Percentiles rank a stretch among this genome's conserved stretches.
These are phyloP conservation scores for Thalassophryne amazonica DNA, from an alignment of 2,797 vertebrate species.

Conservation along the genomic window DNA sequence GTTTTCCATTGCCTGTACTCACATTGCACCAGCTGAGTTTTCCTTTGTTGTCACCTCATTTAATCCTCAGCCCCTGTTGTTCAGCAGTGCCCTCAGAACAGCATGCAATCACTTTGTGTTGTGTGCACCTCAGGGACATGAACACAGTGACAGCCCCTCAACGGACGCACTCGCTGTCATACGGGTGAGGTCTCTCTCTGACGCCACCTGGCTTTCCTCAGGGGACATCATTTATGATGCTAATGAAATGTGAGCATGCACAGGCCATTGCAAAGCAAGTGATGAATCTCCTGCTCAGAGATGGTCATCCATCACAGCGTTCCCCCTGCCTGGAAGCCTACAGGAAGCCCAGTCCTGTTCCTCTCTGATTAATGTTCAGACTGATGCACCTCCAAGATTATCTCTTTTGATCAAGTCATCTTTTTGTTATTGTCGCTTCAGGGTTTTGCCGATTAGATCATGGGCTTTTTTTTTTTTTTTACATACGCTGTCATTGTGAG, in stretches of 20 bases:
- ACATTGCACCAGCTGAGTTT: constrained; percentile 24
- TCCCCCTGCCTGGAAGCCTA: constrained; percentile 14
- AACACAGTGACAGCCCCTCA: constrained; percentile 30
- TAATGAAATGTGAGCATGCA: constrained; percentile 67
- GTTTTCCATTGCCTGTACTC: neutral
- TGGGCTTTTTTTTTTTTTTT: constrained; percentile 27
- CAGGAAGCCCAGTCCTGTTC: constrained; percentile 48
- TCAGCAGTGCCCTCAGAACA: constrained; percentile 3
- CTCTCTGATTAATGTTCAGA: constrained; percentile 62
- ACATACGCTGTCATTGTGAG: constrained; percentile 43
- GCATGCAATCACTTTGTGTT: constrained; percentile 8
- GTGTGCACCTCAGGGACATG: constrained; percentile 27
- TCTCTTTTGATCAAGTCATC: constrained; percentile 66
- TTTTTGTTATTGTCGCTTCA: constrained; percentile 58
- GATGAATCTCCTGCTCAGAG: constrained; percentile 62
- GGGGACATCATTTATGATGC: constrained; percentile 66
- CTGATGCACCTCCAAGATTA: constrained; percentile 59
- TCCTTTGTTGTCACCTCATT: constrained; percentile 24
- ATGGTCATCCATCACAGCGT: constrained; percentile 64
- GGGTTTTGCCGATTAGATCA: constrained; percentile 48
- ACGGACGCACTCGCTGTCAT: constrained; percentile 28
- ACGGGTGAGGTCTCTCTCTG: constrained; percentile 47
- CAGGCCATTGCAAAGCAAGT: constrained; percentile 49
- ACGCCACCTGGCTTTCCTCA: constrained; percentile 51
- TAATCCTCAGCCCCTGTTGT: constrained; percentile 22